Evolutionary conservation across 2,888 invertebrate species (phyloP), one percentile per base, ranked within the genome.

Genomic region (Tenthredo mesomela): DNA sequence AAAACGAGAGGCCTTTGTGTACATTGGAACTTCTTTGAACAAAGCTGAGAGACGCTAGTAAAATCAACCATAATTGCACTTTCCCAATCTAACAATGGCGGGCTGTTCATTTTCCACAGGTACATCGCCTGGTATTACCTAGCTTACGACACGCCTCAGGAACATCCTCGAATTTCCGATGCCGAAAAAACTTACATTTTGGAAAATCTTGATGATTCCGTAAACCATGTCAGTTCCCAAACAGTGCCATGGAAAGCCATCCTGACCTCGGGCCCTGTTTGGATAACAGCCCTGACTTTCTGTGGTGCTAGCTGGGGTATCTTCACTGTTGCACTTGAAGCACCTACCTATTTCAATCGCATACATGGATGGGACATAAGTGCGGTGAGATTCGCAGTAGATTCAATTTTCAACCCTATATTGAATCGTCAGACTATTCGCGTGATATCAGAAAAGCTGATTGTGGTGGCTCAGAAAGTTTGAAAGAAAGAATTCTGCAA

Each of bases 301-400:
- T 95, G 95, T 94, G 96, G 96, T 12, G 95, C 95, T 0, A 94
- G 95, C 83, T 97, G 96, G 96, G 96, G 96, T 1, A 93, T 96
- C 33, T 95, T 96, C 75, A 96, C 96, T 0, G 92, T 96, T 21
- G 95, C 96, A 94, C 96, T 96, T 0, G 96, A 96, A 90, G 95
- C 96, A 0, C 96, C 96, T 0, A 95, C 95, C 0, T 97, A 96
- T 89, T 96, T 96, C 89, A 95, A 95, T 87, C 94, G 95, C 84
- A 95, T 97, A 80, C 96, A 96, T 88, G 96, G 96, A 73, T 96
- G 95, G 95, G 94, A 96, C 88, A 95, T 96, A 37, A 94, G 94
- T 90, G 94, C 95, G 91, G 96, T 96, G 93, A 92, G 94, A 89
- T 86, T 43, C 37, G 5, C 47, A 25, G 21, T 37, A 67, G 25